Conservation (phyloP, 1,140 invertebrate genomes). For the Homarus americanus region DNA sequence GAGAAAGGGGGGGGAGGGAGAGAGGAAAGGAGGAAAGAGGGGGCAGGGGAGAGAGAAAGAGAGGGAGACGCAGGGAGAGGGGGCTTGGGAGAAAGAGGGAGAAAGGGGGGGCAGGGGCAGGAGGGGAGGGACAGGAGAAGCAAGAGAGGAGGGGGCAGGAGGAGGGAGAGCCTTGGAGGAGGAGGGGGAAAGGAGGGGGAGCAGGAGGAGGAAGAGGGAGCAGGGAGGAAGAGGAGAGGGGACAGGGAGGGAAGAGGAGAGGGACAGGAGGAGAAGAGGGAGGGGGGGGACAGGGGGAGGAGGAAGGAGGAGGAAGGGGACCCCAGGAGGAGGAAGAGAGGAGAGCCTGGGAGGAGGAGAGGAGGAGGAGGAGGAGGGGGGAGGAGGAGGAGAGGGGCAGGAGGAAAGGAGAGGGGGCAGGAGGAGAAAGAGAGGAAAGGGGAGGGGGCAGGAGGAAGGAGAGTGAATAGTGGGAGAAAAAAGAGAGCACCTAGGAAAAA, state of each 20-base stretch:
- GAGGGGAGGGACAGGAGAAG: not conserved
- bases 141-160: not conserved
- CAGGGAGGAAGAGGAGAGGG: not conserved
- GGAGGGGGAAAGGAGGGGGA: not conserved
- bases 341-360: not conserved
- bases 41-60: not conserved
- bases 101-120: conserved; percentile 6
- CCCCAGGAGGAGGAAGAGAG: not conserved
- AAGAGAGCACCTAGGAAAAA: no score
- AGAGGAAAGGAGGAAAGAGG: not conserved
- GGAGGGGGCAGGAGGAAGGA: not conserved
- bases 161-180: not conserved
- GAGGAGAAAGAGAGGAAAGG: not conserved
- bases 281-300: not conserved
- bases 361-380: not conserved
- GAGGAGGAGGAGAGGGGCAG: not conserved
- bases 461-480: no score
- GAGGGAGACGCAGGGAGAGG: conserved; percentile 19
- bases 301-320: not conserved
- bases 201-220: not conserved
- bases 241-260: not conserved
- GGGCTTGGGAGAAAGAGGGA: conserved; percentile 7
- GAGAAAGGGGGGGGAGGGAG: not conserved
- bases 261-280: not conserved
- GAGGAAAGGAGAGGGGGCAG: not conserved